phyloP scores from a whole-genome alignment of 2,113 vertebrate species.

The Dendrocopos noguchii region DNA sequence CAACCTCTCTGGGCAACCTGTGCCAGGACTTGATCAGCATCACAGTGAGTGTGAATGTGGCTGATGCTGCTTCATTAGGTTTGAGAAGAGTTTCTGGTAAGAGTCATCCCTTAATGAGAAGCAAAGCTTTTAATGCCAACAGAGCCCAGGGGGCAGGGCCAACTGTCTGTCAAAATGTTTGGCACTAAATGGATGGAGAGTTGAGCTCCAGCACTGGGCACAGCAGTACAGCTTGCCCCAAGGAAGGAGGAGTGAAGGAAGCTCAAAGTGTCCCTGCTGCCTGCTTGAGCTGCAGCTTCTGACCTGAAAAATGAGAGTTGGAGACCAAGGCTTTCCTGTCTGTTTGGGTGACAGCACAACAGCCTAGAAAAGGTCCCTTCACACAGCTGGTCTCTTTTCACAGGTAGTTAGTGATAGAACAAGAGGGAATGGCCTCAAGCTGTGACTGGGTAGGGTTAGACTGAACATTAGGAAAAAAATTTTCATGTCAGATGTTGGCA shows the following conservation, averaged over 20 bases:
- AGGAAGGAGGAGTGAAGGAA: background rate
- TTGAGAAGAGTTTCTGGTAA: background rate
- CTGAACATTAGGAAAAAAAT: too few species aligned
- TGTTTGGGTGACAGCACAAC: background rate
- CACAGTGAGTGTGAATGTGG: background rate
- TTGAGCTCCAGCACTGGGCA: background rate
- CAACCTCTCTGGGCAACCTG: too few species aligned
- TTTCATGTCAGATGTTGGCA: too few species aligned
- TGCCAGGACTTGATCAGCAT: too few species aligned
- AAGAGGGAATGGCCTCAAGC: too few species aligned
- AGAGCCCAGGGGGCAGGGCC: background rate
- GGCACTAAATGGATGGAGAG: background rate
- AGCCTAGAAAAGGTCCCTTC: background rate
- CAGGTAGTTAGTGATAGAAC: too few species aligned
- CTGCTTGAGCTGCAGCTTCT: background rate
- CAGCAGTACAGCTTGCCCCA: background rate
- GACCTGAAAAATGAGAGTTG: background rate
- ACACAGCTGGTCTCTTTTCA: too few species aligned
- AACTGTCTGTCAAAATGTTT: background rate
- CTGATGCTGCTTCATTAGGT: background rate
- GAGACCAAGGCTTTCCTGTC: background rate
- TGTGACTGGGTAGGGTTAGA: too few species aligned
- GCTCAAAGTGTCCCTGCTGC: fast-evolving
- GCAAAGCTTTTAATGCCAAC: background rate
- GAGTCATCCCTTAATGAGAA: background rate